Percentiles rank a stretch among this genome's conserved stretches.
Evolutionary conservation across 2,113 vertebrate genomes (phyloP).

Genomic region (Melanotaenia duboulayi): DNA sequence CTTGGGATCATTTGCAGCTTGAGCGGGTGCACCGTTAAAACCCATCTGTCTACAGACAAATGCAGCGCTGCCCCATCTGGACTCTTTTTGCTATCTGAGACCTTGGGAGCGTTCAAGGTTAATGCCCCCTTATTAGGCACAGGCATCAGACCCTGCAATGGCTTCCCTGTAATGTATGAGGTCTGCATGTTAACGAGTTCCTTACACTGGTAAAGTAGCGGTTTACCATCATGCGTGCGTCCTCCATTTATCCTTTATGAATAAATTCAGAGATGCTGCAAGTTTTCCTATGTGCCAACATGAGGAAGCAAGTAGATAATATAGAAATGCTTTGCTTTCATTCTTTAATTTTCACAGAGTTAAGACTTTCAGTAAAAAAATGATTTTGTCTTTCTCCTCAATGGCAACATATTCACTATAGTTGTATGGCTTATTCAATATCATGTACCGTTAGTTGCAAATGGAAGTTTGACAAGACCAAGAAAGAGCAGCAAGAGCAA

Average conservation of each 20-base stretch:
- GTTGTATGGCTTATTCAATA: neutral
- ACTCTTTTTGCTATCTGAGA: slow-evolving; percentile 52
- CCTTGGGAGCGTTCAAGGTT: slow-evolving; percentile 71
- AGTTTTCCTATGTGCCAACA: slow-evolving; percentile 5
- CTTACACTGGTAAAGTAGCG: slow-evolving; percentile 37
- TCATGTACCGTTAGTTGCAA: neutral
- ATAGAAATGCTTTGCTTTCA: too few relatives aligned
- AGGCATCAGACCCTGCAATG: slow-evolving; percentile 54
- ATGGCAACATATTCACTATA: neutral
- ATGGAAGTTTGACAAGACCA: neutral
- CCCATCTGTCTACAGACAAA: slow-evolving; percentile 71
- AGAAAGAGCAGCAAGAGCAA: slow-evolving; percentile 3
- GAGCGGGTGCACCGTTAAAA: slow-evolving; percentile 61
- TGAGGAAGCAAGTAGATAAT: slow-evolving; percentile 4
- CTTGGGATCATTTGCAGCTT: slow-evolving; percentile 64
- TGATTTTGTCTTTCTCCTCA: neutral
- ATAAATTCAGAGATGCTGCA: slow-evolving; percentile 23
- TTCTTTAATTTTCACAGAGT: too few relatives aligned
- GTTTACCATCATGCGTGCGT: slow-evolving; percentile 29
- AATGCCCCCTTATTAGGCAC: slow-evolving; percentile 66
- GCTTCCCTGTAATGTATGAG: slow-evolving; percentile 44
- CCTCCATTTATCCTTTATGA: slow-evolving; percentile 45
- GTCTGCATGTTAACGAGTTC: slow-evolving; percentile 49
- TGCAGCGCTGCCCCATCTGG: slow-evolving; percentile 59
- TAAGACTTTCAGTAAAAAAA: too few relatives aligned